Conservation (phyloP, 35 echinoderm and acorn worm genomes). For the Nesometra sesokonis region DNA sequence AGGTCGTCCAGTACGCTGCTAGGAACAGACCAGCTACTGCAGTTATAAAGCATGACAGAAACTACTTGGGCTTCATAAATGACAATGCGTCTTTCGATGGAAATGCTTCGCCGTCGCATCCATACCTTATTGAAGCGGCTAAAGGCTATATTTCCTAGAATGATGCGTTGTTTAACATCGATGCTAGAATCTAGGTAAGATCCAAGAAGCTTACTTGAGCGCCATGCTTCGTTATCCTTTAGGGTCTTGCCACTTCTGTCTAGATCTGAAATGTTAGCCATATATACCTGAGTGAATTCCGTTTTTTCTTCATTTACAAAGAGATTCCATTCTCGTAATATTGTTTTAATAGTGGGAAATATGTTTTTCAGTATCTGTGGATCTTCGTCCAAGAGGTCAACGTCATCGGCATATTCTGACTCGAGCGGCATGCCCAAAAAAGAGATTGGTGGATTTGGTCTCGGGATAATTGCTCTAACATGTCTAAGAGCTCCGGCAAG, state of each 20-base stretch:
- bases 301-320: too few species aligned
- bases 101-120: background rate
- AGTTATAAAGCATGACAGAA: background rate
- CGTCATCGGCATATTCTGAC: too few species aligned
- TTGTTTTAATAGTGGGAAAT: too few species aligned
- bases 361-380: too few species aligned
- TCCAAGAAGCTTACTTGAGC: background rate
- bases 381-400: too few species aligned
- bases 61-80: background rate
- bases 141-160: too few species aligned
- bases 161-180: background rate
- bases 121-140: background rate
- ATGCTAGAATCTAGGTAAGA: background rate
- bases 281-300: background rate
- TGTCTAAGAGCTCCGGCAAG: too few species aligned
- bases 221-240: background rate
- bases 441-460: too few species aligned
- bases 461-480: too few species aligned
- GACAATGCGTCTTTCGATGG: background rate
- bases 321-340: too few species aligned
- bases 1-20: background rate
- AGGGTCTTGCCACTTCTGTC: background rate
- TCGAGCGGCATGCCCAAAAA: too few species aligned
- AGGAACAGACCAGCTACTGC: background rate
- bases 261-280: background rate